These are phyloP conservation scores for Pseudomyrmex dendroicus DNA, from an alignment of 1,140 invertebrate genomes.

Conservation along the genomic window DNA sequence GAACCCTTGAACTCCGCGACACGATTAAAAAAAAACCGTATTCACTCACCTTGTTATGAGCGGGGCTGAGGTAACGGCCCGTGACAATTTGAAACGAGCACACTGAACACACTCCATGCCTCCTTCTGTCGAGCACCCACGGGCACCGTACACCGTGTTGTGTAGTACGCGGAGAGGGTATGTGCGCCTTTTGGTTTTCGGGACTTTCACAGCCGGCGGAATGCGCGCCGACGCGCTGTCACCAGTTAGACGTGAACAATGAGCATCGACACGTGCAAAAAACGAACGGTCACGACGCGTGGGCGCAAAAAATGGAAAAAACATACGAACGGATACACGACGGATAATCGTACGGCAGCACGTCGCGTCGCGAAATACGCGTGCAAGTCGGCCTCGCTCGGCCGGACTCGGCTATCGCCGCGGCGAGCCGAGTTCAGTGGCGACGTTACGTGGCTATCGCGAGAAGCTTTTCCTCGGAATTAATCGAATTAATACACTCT, in stretches of 20 bases:
- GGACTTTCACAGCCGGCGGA: constrained; percentile 31
- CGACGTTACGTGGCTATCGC: constrained; percentile 58
- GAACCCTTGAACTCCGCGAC: constrained; percentile 25
- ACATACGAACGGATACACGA: constrained; percentile 56
- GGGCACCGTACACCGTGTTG: not conserved
- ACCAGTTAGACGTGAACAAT: constrained; percentile 47
- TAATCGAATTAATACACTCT: not conserved
- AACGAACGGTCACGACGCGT: constrained; percentile 72
- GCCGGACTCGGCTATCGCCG: constrained; percentile 62
- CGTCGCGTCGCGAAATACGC: constrained; percentile 69
- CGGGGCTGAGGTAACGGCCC: constrained; percentile 74
- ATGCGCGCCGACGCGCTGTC: constrained; percentile 59
- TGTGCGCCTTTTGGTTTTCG: constrained; percentile 50
- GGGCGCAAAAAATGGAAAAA: constrained; percentile 76
- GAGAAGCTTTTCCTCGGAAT: constrained; percentile 23
- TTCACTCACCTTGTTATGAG: constrained; percentile 71
- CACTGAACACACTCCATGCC: constrained; percentile 78
- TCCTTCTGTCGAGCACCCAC: constrained; percentile 61
- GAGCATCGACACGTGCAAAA: constrained; percentile 67
- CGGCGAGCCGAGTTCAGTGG: constrained; percentile 59
- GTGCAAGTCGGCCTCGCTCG: constrained; percentile 71
- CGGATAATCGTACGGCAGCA: constrained; percentile 34
- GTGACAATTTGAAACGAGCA: constrained; percentile 80
- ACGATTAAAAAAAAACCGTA: constrained; percentile 60
- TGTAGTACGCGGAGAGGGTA: constrained; percentile 10